A percentile compares a stretch with the other conserved stretches of the same genome.
These are phyloP conservation scores for Anguilla obscura DNA, from an alignment of 2,797 vertebrate species.

Conservation along the genomic window DNA sequence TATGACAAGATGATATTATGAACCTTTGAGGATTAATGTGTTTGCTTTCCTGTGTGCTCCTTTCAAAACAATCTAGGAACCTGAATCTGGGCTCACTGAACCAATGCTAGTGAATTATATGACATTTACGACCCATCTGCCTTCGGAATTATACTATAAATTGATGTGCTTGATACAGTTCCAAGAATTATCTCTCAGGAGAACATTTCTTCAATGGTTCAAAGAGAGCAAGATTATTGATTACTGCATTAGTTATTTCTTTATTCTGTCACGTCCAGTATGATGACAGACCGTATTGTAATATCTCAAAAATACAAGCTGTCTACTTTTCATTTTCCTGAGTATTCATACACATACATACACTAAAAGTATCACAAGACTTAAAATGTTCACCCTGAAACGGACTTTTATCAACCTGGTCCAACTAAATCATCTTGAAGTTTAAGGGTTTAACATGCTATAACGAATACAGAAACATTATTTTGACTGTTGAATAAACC, in stretches of 20 bases:
- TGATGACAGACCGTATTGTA: neutral
- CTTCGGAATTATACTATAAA: conserved; percentile 63
- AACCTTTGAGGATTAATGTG: conserved; percentile 75
- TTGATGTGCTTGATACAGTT: conserved; percentile 45
- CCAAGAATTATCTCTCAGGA: conserved; percentile 33
- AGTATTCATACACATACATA: neutral
- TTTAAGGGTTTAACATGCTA: neutral
- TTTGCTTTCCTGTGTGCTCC: conserved; percentile 70
- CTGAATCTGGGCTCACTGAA: conserved; percentile 61
- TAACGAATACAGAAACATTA: neutral
- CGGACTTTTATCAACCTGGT: neutral
- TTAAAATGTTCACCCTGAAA: neutral
- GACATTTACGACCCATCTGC: conserved; percentile 69
- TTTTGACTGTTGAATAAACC: neutral
- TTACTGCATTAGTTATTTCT: conserved; percentile 18
- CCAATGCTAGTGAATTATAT: conserved; percentile 50
- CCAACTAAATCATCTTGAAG: neutral
- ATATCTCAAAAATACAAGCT: neutral
- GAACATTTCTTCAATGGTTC: conserved; percentile 22
- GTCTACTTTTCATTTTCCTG: neutral
- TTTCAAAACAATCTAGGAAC: conserved; percentile 65
- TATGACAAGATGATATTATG: conserved; percentile 75
- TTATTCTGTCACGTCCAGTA: neutral
- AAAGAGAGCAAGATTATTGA: conserved; percentile 14
- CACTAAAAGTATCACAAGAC: neutral